Evolutionary conservation across 2,113 vertebrate species (phyloP).

Genomic region (Cyprinus carpio): DNA sequence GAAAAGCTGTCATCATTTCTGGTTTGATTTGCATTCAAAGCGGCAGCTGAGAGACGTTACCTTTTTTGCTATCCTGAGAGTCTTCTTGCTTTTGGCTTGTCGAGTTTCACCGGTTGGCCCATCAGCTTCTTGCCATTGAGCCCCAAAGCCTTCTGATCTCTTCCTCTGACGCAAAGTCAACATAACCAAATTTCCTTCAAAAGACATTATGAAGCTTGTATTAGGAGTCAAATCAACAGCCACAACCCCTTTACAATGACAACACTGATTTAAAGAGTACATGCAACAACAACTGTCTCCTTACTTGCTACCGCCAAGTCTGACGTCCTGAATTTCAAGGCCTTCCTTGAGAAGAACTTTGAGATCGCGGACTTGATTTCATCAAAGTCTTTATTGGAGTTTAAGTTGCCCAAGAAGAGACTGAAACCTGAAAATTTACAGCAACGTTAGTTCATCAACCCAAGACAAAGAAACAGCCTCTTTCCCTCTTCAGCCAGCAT

Average conservation of each 20-base stretch:
- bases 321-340: conserved; percentile 82
- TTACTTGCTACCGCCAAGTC: conserved; percentile 88
- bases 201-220: background rate
- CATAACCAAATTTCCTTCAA: conserved; percentile 90
- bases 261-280: no score
- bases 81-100: conserved; percentile 85
- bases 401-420: conserved; percentile 88
- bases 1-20: conserved; percentile 14
- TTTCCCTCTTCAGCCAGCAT: conserved; percentile 54
- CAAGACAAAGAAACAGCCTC: background rate
- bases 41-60: conserved; percentile 59
- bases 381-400: conserved; percentile 79
- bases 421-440: conserved; percentile 70
- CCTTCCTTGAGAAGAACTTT: conserved; percentile 87
- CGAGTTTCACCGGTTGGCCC: conserved; percentile 88
- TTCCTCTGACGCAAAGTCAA: conserved; percentile 87
- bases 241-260: no score
- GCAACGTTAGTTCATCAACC: background rate
- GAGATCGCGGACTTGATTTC: conserved; percentile 83
- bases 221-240: no score
- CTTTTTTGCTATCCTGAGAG: conserved; percentile 81
- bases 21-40: background rate
- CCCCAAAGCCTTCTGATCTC: conserved; percentile 88
- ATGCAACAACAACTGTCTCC: conserved; percentile 36
- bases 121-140: conserved; percentile 92